phyloP scores from a whole-genome alignment of 2,113 vertebrate species.

The Crotalus helleri region DNA sequence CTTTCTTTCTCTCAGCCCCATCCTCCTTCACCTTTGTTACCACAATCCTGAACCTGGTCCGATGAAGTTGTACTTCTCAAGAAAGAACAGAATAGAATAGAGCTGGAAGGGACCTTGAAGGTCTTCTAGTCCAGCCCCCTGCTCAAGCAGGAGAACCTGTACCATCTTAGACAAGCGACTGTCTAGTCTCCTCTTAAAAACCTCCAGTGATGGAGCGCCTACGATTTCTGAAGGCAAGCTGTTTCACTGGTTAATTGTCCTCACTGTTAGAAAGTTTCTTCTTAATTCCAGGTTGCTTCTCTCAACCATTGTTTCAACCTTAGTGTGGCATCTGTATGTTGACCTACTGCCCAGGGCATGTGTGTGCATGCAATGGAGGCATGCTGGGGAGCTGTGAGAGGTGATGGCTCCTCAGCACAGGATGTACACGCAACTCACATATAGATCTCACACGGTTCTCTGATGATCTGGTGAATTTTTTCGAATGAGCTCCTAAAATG shows the following conservation, averaged over 20 bases:
- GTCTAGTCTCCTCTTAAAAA: no score
- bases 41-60: neutral
- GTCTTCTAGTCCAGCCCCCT: no score
- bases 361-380: neutral
- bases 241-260: no score
- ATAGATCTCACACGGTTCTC: neutral
- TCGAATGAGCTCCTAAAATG: neutral
- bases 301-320: no score
- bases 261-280: no score
- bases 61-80: neutral
- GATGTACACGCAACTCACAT: neutral
- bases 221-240: no score
- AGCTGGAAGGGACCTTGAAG: no score
- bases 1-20: neutral
- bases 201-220: no score
- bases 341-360: neutral
- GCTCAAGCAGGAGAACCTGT: no score
- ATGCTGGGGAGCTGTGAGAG: no score
- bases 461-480: neutral
- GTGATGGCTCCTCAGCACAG: neutral
- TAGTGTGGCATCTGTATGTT: neutral
- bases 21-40: neutral
- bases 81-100: neutral
- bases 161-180: no score
- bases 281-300: no score